These are phyloP conservation scores for Naso thynnoides DNA, from an alignment of 2,797 vertebrate species.

Conservation along the genomic window DNA sequence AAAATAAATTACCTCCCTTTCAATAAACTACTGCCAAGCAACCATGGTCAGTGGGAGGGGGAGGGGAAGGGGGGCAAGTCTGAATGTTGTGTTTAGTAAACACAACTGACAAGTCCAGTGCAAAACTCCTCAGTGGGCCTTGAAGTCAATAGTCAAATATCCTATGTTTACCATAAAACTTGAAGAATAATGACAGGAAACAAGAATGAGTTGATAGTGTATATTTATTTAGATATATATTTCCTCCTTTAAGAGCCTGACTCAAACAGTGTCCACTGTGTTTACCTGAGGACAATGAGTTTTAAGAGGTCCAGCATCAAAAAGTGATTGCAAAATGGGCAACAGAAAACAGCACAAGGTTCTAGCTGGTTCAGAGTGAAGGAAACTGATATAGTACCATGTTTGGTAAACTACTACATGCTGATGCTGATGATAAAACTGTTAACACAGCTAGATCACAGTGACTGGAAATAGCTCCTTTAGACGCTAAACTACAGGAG, in stretches of 20 bases:
- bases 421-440: conserved; percentile 63
- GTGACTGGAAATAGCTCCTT: conserved; percentile 70
- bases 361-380: conserved; percentile 50
- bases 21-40: no score
- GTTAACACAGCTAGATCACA: conserved; percentile 70
- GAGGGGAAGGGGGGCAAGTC: no score
- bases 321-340: conserved; percentile 56
- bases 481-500: conserved; percentile 48
- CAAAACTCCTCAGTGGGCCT: neutral
- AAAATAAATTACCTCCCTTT: no score
- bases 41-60: no score
- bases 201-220: conserved; percentile 37
- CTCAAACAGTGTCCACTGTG: conserved; percentile 62
- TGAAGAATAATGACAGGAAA: conserved; percentile 9
- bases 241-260: conserved; percentile 52
- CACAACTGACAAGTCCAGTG: no score
- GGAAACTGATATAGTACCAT: conserved; percentile 40
- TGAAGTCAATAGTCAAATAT: neutral
- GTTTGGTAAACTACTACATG: conserved; percentile 68
- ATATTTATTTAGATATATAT: conserved; percentile 70
- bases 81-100: no score
- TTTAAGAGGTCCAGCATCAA: conserved; percentile 75
- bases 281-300: conserved; percentile 81
- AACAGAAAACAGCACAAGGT: conserved; percentile 51
- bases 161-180: neutral